These are phyloP conservation scores for Spea bombifrons DNA, from an alignment of 2,113 vertebrate species.

Conservation along the genomic window DNA sequence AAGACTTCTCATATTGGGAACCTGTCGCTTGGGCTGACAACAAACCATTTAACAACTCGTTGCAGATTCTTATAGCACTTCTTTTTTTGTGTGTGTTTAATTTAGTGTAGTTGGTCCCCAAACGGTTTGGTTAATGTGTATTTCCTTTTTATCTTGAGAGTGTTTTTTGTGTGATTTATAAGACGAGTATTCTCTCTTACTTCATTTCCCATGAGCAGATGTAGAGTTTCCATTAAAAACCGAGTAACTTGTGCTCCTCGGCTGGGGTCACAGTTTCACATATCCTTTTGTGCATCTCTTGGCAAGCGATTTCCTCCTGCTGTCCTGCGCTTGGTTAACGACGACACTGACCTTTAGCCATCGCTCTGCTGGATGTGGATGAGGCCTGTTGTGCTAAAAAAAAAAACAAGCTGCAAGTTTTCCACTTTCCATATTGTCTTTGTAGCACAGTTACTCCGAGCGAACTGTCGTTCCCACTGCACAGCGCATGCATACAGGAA, in stretches of 20 bases:
- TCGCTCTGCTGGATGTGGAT: conserved; percentile 15
- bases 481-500: conserved; percentile 30
- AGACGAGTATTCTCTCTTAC: no score
- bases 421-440: conserved; percentile 17
- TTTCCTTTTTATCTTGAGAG: no score
- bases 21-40: no score
- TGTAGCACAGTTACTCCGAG: background rate
- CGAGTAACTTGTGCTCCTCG: background rate
- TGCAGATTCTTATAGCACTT: no score
- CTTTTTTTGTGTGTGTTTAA: no score
- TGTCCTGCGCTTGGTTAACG: conserved; percentile 14
- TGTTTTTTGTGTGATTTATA: no score
- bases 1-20: no score
- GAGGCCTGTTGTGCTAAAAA: conserved; percentile 17
- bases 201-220: no score
- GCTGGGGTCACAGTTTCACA: conserved; percentile 26
- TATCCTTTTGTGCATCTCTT: conserved; percentile 7
- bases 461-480: conserved; percentile 29
- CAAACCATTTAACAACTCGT: no score
- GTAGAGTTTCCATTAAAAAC: no score
- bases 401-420: background rate
- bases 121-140: no score
- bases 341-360: conserved; percentile 17
- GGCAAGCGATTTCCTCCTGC: conserved; percentile 7
- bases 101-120: no score